Conservation (phyloP, 2,888 invertebrate genomes). For the Augochlorella aurata region DNA sequence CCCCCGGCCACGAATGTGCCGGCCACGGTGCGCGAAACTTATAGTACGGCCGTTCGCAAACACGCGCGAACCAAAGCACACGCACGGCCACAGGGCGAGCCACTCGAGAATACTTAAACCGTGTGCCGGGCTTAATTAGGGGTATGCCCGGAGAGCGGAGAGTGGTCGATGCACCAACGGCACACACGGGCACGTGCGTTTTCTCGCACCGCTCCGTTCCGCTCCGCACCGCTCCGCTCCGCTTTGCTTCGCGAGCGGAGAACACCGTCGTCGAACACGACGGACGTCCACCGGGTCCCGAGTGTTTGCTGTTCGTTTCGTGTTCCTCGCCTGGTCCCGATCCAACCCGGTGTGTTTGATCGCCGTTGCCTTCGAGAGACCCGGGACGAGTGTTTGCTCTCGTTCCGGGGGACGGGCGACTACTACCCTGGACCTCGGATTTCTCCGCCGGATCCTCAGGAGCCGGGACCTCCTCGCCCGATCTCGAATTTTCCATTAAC, state of each 20-base stretch:
- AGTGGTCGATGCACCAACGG: slow-evolving; percentile 65
- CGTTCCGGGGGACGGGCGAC: slow-evolving; percentile 49
- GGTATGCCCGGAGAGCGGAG: slow-evolving; percentile 59
- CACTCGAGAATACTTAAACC: slow-evolving; percentile 62
- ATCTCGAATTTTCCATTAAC: slow-evolving; percentile 2
- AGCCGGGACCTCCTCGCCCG: neutral
- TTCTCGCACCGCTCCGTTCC: slow-evolving; percentile 37
- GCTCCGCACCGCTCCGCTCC: neutral
- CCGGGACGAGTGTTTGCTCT: slow-evolving; percentile 63
- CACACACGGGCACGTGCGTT: slow-evolving; percentile 69
- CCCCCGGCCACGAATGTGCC: slow-evolving; percentile 55
- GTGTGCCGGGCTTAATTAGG: slow-evolving; percentile 72
- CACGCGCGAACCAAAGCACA: slow-evolving; percentile 41
- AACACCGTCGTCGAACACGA: slow-evolving; percentile 27
- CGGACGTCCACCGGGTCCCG: slow-evolving; percentile 17
- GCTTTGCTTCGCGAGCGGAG: neutral
- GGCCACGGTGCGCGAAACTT: slow-evolving; percentile 57
- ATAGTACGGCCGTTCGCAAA: slow-evolving; percentile 44
- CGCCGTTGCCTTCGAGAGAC: slow-evolving; percentile 48
- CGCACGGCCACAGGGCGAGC: slow-evolving; percentile 31
- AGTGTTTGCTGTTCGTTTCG: slow-evolving; percentile 71
- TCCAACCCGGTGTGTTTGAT: slow-evolving; percentile 46
- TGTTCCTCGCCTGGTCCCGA: slow-evolving; percentile 32
- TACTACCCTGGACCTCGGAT: slow-evolving; percentile 24
- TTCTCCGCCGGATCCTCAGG: neutral